Conservation (phyloP, 1,140 invertebrate species). For the Papilio machaon region DNA sequence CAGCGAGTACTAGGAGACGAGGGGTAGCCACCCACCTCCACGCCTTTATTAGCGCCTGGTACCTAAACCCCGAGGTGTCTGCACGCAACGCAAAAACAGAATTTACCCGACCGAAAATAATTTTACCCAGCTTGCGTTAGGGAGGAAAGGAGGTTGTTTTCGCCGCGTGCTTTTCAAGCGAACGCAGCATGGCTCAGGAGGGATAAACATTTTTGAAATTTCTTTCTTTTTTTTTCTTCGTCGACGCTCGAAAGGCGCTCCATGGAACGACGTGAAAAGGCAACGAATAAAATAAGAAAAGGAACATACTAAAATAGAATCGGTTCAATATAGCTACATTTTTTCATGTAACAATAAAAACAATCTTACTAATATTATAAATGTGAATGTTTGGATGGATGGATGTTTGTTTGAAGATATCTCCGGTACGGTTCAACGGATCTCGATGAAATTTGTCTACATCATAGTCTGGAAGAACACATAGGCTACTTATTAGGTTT, state of each 20-base stretch:
- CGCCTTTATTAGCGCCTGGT: slow-evolving; percentile 70
- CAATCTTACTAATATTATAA: no score
- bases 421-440: no score
- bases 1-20: slow-evolving; percentile 47
- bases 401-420: no score
- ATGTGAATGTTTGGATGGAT: no score
- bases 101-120: slow-evolving; percentile 62
- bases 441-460: no score
- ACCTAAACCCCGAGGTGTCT: slow-evolving; percentile 62
- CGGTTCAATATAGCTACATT: not conserved
- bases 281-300: slow-evolving; percentile 15
- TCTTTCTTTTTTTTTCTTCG: not conserved
- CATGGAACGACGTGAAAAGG: not conserved
- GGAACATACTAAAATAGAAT: not conserved
- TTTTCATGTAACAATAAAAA: not conserved
- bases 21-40: slow-evolving; percentile 66
- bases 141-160: slow-evolving; percentile 29
- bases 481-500: no score
- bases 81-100: slow-evolving; percentile 64
- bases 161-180: slow-evolving; percentile 26
- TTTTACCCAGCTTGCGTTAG: slow-evolving; percentile 50
- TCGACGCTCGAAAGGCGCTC: not conserved
- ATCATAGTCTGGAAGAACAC: no score
- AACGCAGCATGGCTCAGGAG: slow-evolving; percentile 11
- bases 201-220: slow-evolving; percentile 32